Evolutionary conservation across 2,113 vertebrate genomes (phyloP).

Genomic region (Falco punctatus): DNA sequence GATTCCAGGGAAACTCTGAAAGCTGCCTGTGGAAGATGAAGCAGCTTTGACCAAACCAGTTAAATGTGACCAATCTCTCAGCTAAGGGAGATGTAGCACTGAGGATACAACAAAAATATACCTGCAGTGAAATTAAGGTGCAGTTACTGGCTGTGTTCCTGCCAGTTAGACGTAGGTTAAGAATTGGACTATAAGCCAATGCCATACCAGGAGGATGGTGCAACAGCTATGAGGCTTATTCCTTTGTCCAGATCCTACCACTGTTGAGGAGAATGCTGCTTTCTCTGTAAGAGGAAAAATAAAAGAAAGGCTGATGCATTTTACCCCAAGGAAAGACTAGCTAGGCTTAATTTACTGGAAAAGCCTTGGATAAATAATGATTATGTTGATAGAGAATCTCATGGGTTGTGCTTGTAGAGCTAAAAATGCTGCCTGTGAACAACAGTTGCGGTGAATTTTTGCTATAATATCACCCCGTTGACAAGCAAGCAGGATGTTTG

Average conservation of each 20-base stretch:
- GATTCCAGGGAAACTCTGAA: not conserved
- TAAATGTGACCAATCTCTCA: not conserved
- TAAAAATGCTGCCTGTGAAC: slow-evolving; percentile 43
- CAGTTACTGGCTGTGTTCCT: not conserved
- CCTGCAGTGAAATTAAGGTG: not conserved
- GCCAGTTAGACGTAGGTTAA: not conserved
- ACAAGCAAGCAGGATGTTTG: slow-evolving; percentile 33
- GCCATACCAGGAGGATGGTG: not conserved
- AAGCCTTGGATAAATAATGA: not conserved
- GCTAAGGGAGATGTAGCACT: not conserved
- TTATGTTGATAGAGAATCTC: not conserved
- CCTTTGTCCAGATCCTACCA: not conserved
- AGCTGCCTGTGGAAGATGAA: not conserved
- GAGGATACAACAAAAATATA: not conserved
- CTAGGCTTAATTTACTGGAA: slow-evolving; percentile 35
- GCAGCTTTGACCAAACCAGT: not conserved
- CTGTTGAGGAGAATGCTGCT: not conserved
- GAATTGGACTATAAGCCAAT: not conserved
- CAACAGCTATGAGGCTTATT: not conserved
- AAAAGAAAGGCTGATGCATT: not conserved
- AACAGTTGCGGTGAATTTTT: slow-evolving; percentile 11
- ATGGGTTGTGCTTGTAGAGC: not conserved
- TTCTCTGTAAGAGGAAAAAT: not conserved
- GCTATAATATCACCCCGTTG: slow-evolving; percentile 32
- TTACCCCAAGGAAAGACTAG: not conserved